Conservation (phyloP, 2,797 vertebrate genomes). For the Rhinella marina region DNA sequence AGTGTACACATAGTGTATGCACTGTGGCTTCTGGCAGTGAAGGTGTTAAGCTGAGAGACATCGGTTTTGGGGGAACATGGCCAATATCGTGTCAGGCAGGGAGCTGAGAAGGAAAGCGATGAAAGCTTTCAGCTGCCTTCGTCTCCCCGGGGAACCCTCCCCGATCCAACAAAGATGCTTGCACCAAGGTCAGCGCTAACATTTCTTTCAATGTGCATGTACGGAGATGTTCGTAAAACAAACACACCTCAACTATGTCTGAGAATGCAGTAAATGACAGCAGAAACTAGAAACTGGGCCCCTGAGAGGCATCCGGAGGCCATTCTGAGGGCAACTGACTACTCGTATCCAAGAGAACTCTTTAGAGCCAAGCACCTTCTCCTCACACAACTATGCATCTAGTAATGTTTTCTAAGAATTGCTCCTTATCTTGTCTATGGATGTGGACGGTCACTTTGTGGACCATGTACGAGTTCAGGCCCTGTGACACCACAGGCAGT, state of each 20-base stretch:
- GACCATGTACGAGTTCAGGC: background rate
- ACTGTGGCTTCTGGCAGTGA: background rate
- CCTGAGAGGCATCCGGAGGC: background rate
- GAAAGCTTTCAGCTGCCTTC: conserved; percentile 47
- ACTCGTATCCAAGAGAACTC: background rate
- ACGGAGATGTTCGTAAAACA: conserved; percentile 3
- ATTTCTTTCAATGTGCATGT: background rate
- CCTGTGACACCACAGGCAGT: background rate
- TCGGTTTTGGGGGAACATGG: background rate
- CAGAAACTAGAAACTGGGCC: background rate
- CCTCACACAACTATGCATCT: background rate
- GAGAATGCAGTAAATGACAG: conserved; percentile 8
- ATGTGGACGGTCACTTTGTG: too few relatives aligned
- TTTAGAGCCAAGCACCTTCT: background rate
- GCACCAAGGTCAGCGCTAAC: conserved; percentile 14
- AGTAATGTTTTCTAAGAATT: background rate
- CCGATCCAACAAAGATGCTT: background rate
- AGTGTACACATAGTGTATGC: background rate
- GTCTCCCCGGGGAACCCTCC: conserved; percentile 3
- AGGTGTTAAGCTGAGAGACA: background rate
- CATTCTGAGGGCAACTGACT: background rate
- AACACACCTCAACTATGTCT: background rate
- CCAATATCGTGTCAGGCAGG: background rate
- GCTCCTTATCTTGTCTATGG: background rate
- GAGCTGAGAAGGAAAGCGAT: background rate